phyloP scores from a whole-genome alignment of 2,113 vertebrate species.

The Laticauda laticaudata region DNA sequence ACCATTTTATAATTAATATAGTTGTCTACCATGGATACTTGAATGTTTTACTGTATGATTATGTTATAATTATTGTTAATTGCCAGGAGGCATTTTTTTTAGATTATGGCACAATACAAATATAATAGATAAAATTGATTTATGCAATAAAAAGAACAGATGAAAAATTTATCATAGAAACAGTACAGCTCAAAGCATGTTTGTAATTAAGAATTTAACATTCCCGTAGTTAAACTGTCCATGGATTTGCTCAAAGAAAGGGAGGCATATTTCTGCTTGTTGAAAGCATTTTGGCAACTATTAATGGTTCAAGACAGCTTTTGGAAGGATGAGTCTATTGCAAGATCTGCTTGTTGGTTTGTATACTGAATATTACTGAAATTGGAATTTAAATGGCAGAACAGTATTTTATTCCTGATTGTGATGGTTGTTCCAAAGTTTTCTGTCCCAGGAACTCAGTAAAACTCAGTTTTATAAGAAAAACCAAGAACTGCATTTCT shows the following conservation, averaged over 20 bases:
- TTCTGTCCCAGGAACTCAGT: background rate
- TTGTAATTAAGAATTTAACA: conserved; percentile 2
- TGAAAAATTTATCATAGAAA: background rate
- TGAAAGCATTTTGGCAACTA: background rate
- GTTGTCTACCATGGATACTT: background rate
- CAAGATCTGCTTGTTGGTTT: background rate
- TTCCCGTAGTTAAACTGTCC: background rate
- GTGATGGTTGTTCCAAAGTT: no score
- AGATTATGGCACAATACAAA: background rate
- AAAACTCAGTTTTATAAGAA: no score
- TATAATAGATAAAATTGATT: background rate
- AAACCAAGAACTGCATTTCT: background rate
- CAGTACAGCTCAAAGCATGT: background rate
- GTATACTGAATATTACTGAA: background rate
- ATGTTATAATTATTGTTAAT: background rate
- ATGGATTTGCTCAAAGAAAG: background rate
- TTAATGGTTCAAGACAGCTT: background rate
- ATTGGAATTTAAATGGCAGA: background rate
- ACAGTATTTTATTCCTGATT: background rate
- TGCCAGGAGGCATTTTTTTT: background rate
- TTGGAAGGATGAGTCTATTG: background rate
- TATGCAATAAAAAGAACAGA: background rate
- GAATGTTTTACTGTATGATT: background rate
- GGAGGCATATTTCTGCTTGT: background rate
- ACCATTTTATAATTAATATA: background rate